Evolutionary conservation across 2,113 vertebrate species (phyloP).

Genomic region (Oxyura jamaicensis): DNA sequence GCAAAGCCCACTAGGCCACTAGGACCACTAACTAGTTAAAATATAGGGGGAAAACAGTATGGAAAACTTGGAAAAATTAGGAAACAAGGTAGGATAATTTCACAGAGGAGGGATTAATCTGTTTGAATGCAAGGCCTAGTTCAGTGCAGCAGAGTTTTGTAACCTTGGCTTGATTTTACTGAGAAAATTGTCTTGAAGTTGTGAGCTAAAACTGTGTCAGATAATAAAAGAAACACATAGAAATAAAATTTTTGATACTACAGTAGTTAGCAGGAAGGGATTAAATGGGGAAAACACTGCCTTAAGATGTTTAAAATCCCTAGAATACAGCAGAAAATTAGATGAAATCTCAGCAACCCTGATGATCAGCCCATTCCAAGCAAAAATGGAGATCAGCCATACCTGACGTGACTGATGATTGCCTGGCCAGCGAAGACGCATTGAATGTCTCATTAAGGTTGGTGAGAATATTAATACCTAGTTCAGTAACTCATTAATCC

Average conservation of each 20-base stretch:
- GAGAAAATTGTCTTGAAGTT: background rate
- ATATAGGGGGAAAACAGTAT: background rate
- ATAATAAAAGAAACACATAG: background rate
- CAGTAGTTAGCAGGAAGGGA: background rate
- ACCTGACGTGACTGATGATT: background rate
- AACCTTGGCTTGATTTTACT: background rate
- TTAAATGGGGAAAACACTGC: background rate
- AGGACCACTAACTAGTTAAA: background rate
- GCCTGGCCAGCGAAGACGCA: background rate
- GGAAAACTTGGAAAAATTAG: background rate
- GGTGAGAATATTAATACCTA: background rate
- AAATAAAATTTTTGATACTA: background rate
- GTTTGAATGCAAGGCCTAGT: background rate
- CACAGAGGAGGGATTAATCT: background rate
- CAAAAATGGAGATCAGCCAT: background rate
- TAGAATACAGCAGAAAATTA: background rate
- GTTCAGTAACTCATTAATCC: background rate
- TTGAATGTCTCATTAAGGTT: background rate
- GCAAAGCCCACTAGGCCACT: fast-evolving
- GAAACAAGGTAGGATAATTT: background rate
- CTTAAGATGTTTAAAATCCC: background rate
- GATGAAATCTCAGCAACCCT: background rate
- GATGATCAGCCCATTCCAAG: background rate
- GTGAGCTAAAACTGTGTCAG: background rate
- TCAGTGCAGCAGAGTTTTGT: background rate